Conservation (phyloP, 92 coral and sea anemone genomes). For the Zoanthus sansibaricus region DNA sequence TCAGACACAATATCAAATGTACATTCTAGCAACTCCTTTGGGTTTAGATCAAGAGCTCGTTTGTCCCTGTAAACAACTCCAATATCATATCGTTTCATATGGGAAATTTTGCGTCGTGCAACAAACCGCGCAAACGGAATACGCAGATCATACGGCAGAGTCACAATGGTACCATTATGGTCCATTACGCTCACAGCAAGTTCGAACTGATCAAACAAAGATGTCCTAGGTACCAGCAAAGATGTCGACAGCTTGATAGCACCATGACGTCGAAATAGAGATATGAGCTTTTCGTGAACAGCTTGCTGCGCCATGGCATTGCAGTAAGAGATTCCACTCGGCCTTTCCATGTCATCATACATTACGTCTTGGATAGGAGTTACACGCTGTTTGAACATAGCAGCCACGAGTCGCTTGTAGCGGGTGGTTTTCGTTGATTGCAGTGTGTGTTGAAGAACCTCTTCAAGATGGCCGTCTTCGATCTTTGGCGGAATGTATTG, state of each 20-base stretch:
- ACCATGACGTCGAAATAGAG: conserved; percentile 84
- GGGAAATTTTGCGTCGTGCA: conserved; percentile 74
- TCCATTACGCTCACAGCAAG: conserved; percentile 86
- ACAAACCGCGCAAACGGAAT: conserved; percentile 92
- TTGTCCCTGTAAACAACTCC: conserved; percentile 91
- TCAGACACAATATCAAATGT: conserved; percentile 92
- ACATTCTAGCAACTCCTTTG: conserved; percentile 89
- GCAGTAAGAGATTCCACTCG: conserved; percentile 66
- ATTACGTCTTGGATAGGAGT: conserved; percentile 84
- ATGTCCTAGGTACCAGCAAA: conserved; percentile 81
- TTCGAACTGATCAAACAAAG: conserved; percentile 77
- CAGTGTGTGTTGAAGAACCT: conserved; percentile 93
- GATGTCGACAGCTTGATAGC: conserved; percentile 84
- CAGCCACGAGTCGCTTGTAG: conserved; percentile 83
- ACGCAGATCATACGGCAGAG: conserved; percentile 90
- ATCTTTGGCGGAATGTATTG: conserved; percentile 97
- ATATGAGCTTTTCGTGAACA: conserved; percentile 82
- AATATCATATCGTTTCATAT: conserved; percentile 86
- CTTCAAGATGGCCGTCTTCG: conserved; percentile 94
- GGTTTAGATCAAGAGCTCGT: conserved; percentile 87
- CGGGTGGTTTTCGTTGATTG: conserved; percentile 92
- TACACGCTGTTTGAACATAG: conserved; percentile 85
- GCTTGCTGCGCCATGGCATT: conserved; percentile 79
- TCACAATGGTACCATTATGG: conserved; percentile 88
- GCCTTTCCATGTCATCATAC: conserved; percentile 87